These are phyloP conservation scores for Steatocranus sp. DNA, from an alignment of 2,797 vertebrate genomes.

Conservation along the genomic window DNA sequence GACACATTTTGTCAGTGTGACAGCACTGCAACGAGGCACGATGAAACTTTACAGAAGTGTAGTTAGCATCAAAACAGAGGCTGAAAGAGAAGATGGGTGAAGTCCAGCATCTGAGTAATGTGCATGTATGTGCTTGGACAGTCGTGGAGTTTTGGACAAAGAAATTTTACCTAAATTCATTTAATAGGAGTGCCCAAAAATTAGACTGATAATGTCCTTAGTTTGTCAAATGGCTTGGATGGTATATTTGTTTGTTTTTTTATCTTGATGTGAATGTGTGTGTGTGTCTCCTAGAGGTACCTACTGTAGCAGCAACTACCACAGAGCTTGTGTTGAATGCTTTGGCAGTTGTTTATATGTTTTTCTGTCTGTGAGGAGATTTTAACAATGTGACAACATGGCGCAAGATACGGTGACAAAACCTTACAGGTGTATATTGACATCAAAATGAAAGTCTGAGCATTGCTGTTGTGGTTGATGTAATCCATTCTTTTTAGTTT, in stretches of 20 bases:
- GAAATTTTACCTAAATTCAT: not conserved
- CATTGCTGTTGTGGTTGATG: not conserved
- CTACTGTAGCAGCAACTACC: not conserved
- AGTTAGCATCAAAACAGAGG: not conserved
- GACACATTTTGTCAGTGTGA: not conserved
- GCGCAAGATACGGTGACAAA: not conserved
- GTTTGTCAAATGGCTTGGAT: not conserved
- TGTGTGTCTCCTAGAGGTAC: not conserved
- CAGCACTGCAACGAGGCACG: not conserved
- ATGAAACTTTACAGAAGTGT: not conserved
- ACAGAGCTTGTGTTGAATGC: not conserved
- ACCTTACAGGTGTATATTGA: too few relatives aligned
- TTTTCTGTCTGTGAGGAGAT: not conserved
- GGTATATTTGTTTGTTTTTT: not conserved
- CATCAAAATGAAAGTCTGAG: not conserved
- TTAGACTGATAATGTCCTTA: conserved; percentile 3
- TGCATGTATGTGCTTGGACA: not conserved
- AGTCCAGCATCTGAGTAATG: not conserved
- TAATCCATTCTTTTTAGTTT: not conserved
- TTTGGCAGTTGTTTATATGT: not conserved
- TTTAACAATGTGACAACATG: not conserved
- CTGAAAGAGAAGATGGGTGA: not conserved
- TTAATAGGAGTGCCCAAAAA: not conserved
- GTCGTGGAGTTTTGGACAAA: not conserved
- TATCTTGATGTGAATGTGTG: not conserved